Base-by-base conservation (phyloP, 2,113 vertebrate species). In the Eonycteris spelaea region DNA sequence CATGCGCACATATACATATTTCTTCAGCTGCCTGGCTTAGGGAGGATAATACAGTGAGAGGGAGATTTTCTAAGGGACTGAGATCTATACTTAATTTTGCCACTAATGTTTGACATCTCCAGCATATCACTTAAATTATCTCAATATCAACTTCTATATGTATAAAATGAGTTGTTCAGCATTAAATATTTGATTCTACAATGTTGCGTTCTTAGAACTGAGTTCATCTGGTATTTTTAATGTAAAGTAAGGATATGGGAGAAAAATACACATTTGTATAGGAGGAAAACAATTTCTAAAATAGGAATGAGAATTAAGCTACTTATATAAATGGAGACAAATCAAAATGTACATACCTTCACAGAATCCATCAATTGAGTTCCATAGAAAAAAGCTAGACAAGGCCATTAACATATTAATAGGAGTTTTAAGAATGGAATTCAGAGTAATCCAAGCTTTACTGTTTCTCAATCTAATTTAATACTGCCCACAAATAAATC, bases 401-500 rank as follows among this genome's bases (percentile, higher is more conserved):
- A 4, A 9, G 12, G 13, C 3, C 55, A 83, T 82, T 97, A 95
- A 22, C 51, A 5, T 55, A 5, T 75, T 97, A 96, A 92, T 89
- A 97, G 94, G 11, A 95, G 43, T 40, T 84, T 91, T 55, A 90
- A 63, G 79, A 78, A 71, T 82, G n/a, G 96, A 98, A 96, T 91
- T 91, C 73, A 90, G 92, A 80, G 24, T 48, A 96, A 11, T 94
- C 82, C 85, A 97, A 70, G 95, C 84, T 83, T 97, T 85, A 38
- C 35, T 97, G 12, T 68, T 98, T 89, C 86, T 95, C 90, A 43
- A 16, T 97, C 48, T 92, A 79, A 92, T 97, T 96, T 95, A 65
- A 86, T 95, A 80, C 85, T 95, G n/a, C 51, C 43, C 33, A 61
- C n/a, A 90, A 96, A 40, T 94, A 43, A 85, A 94, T 92, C 68